A percentile compares a stretch with the other conserved stretches of the same genome.
These are phyloP conservation scores for Cryptoleucopteryx plumbea DNA, from an alignment of 2,113 vertebrate genomes.

Conservation along the genomic window DNA sequence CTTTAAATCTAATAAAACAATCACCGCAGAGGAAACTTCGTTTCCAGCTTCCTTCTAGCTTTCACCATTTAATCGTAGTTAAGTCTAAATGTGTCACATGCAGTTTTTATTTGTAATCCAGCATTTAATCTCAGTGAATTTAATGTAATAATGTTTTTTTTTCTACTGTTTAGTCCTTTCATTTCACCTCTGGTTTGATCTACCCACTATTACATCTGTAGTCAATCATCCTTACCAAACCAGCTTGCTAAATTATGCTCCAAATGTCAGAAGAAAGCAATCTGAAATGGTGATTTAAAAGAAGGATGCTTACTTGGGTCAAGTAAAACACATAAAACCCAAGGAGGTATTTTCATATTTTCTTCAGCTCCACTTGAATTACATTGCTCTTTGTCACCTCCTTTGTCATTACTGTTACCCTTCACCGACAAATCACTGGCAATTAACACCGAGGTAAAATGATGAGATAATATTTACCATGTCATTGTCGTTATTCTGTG, in stretches of 20 bases:
- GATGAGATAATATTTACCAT: slow-evolving; percentile 15
- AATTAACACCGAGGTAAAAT: slow-evolving; percentile 38
- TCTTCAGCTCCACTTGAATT: slow-evolving; percentile 30
- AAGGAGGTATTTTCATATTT: slow-evolving; percentile 35
- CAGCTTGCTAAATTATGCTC: slow-evolving; percentile 47
- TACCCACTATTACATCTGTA: slow-evolving; percentile 20
- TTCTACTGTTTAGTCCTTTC: background rate
- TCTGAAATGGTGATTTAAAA: slow-evolving; percentile 52
- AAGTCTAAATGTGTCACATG: background rate
- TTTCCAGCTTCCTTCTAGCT: background rate
- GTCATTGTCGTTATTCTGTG: background rate
- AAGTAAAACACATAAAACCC: slow-evolving; percentile 31
- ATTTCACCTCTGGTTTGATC: background rate
- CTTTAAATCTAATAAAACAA: background rate
- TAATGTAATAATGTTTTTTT: background rate
- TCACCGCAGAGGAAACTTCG: background rate
- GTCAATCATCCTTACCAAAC: slow-evolving; percentile 12
- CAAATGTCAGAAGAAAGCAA: slow-evolving; percentile 33
- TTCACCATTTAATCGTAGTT: background rate
- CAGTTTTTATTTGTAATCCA: background rate
- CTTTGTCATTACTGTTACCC: slow-evolving; percentile 1
- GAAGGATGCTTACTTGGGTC: background rate
- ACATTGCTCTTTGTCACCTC: background rate
- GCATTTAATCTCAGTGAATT: background rate
- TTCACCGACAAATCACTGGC: background rate